A percentile compares a stretch with the other conserved stretches of the same genome.
These are phyloP conservation scores for Orchestes rusci DNA, from an alignment of 2,888 invertebrate genomes.

Conservation along the genomic window DNA sequence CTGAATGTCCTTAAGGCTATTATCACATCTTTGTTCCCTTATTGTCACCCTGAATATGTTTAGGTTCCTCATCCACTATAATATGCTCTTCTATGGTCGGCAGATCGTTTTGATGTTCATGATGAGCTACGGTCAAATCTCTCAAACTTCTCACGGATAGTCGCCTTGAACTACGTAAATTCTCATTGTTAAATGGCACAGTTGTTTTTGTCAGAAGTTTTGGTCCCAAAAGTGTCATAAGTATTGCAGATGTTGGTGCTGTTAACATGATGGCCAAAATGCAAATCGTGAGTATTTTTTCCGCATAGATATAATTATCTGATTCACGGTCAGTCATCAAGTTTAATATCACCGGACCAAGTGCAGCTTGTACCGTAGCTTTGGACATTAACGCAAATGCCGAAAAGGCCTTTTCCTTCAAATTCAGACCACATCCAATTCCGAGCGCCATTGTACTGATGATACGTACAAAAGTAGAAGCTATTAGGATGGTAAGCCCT, in stretches of 20 bases:
- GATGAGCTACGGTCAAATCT: conserved; percentile 13
- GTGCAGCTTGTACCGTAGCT: conserved; percentile 90
- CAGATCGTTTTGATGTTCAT: too few relatives aligned
- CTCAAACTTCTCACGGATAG: conserved; percentile 17
- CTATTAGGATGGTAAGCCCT: conserved; percentile 56
- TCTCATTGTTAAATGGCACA: conserved; percentile 9
- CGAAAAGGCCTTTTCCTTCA: conserved; percentile 87
- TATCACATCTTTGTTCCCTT: conserved; percentile 13
- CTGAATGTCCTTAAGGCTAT: conserved; percentile 3
- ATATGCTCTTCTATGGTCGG: background rate
- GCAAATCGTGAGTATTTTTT: conserved; percentile 67
- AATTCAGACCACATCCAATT: conserved; percentile 72
- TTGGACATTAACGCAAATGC: conserved; percentile 92
- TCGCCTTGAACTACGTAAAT: conserved; percentile 8
- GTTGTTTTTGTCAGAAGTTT: conserved; percentile 15
- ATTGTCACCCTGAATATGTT: conserved; percentile 5
- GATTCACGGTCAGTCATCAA: conserved; percentile 45
- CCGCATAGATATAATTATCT: conserved; percentile 53
- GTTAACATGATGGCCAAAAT: conserved; percentile 78
- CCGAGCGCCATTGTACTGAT: conserved; percentile 60
- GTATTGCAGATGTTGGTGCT: conserved; percentile 74
- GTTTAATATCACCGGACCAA: conserved; percentile 71
- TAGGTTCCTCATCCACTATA: conserved; percentile 1
- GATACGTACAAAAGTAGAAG: conserved; percentile 60
- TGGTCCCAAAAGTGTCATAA: conserved; percentile 58